phyloP scores from a whole-genome alignment of 2,888 invertebrate species.

The Acronicta psi region DNA sequence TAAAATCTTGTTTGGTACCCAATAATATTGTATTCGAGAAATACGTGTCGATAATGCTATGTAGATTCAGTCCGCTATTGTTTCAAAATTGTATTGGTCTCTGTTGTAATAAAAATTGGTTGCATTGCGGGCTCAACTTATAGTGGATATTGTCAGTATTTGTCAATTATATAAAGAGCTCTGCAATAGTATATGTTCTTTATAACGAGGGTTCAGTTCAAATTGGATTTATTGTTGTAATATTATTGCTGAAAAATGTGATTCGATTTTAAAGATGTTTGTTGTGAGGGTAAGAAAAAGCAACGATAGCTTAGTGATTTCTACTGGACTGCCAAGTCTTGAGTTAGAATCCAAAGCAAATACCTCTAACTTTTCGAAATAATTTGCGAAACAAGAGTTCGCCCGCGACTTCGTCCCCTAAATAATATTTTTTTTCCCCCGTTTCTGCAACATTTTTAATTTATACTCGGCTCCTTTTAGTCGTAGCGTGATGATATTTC shows the following conservation, averaged over 20 bases:
- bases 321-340: too few relatives aligned
- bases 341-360: too few relatives aligned
- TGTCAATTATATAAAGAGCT: constrained; percentile 34
- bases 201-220: constrained; percentile 22
- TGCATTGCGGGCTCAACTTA: constrained; percentile 15
- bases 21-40: constrained; percentile 43
- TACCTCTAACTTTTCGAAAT: too few relatives aligned
- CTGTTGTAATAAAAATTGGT: constrained; percentile 14
- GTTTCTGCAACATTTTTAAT: too few relatives aligned
- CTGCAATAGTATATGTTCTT: constrained; percentile 15
- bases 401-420: too few relatives aligned
- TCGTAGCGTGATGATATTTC: too few relatives aligned
- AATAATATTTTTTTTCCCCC: too few relatives aligned
- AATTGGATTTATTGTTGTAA: constrained; percentile 30
- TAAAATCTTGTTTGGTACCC: constrained; percentile 48
- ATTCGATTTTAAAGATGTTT: neutral
- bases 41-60: constrained; percentile 51
- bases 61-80: constrained; percentile 37
- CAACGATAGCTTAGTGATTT: too few relatives aligned
- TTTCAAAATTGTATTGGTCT: constrained; percentile 41
- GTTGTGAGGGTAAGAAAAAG: too few relatives aligned
- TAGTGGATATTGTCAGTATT: constrained; percentile 16
- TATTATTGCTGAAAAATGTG: constrained; percentile 10
- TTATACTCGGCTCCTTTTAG: too few relatives aligned
- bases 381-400: too few relatives aligned